phyloP scores from a whole-genome alignment of 2,797 vertebrate species.

The Synanceia verrucosa region DNA sequence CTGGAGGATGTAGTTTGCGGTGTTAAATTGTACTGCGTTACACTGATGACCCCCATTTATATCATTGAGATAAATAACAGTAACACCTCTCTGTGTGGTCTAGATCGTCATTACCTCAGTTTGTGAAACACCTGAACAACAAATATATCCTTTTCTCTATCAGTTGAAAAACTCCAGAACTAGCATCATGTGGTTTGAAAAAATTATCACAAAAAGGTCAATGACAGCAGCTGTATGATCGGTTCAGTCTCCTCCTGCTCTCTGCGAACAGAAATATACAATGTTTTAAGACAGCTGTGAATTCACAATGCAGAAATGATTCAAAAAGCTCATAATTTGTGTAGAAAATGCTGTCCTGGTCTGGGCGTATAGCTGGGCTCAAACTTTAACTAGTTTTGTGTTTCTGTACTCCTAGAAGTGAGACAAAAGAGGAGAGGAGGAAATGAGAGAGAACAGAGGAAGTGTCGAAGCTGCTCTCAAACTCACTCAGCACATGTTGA shows the following conservation, averaged over 20 bases:
- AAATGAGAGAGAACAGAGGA: conserved; percentile 51
- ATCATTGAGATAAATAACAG: neutral
- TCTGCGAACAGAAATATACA: neutral
- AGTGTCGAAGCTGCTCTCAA: conserved; percentile 9
- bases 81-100: neutral
- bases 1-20: neutral
- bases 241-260: neutral
- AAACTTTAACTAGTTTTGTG: neutral
- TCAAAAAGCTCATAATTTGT: too few relatives aligned
- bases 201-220: neutral
- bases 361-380: neutral
- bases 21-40: neutral
- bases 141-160: neutral
- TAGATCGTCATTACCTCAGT: neutral
- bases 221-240: neutral
- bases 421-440: neutral
- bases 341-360: neutral
- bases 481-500: neutral
- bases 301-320: neutral
- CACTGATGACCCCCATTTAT: neutral
- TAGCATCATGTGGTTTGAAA: neutral
- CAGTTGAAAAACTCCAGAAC: too few relatives aligned
- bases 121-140: neutral
- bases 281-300: neutral
- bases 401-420: neutral